These are phyloP conservation scores for Clostera curtula DNA, from an alignment of 2,888 invertebrate genomes.

Conservation along the genomic window DNA sequence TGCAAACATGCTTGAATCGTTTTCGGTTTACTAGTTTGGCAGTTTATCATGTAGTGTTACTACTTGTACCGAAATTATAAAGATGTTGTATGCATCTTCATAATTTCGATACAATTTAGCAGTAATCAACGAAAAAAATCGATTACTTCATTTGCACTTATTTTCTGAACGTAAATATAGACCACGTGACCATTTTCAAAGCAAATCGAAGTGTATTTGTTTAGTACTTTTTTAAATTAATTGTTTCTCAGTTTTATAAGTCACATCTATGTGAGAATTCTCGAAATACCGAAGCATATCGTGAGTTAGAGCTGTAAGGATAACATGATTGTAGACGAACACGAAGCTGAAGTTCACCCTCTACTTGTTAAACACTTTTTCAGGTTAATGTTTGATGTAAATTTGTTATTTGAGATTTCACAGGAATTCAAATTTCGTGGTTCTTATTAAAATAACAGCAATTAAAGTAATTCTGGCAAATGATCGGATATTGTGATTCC, in stretches of 20 bases:
- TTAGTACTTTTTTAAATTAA: no score
- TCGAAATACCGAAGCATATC: conserved; percentile 44
- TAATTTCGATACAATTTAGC: no score
- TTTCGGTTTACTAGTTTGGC: no score
- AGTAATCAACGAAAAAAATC: no score
- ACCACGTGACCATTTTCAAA: no score
- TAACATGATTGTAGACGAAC: conserved; percentile 51
- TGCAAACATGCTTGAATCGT: conserved; percentile 1
- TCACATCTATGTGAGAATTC: conserved; percentile 31
- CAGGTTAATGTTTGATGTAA: conserved; percentile 41
- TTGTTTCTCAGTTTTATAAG: conserved; percentile 18
- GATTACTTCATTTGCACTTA: no score
- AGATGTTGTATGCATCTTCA: no score
- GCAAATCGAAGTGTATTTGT: no score
- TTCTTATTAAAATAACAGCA: conserved; percentile 21
- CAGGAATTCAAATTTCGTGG: conserved; percentile 27
- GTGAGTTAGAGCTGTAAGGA: conserved; percentile 54
- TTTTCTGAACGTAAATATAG: no score
- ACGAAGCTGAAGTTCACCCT: conserved; percentile 50
- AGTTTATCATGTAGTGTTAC: no score
- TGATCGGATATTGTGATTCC: no score
- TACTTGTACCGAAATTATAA: no score
- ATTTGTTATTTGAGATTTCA: conserved; percentile 33
- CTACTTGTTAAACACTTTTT: conserved; percentile 34
- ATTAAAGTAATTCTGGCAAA: conserved; percentile 4